Conservation (phyloP, 1,140 invertebrate species). For the Musca vetustissima region DNA sequence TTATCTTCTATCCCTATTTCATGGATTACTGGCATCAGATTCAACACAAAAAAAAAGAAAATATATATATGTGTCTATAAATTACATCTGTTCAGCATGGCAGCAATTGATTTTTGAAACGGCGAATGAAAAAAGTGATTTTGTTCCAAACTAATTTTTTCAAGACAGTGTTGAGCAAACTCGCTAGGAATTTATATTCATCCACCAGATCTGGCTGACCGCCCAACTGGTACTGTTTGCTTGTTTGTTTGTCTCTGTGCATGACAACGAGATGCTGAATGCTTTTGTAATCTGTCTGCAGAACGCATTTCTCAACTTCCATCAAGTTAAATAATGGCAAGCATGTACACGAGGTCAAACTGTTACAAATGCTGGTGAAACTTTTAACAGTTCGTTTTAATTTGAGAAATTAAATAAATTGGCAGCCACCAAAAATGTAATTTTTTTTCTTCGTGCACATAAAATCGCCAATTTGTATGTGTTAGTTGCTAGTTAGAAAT, state of each 20-base stretch:
- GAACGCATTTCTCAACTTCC: background rate
- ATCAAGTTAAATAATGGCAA: constrained; percentile 8
- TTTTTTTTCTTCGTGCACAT: too few species aligned
- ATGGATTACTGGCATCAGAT: too few species aligned
- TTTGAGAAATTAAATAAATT: constrained; percentile 9
- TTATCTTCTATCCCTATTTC: too few species aligned
- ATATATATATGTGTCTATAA: background rate
- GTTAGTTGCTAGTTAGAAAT: too few species aligned
- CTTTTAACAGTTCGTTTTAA: constrained; percentile 7
- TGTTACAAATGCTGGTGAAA: constrained; percentile 5
- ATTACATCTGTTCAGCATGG: background rate
- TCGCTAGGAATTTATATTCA: background rate
- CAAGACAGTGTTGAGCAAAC: background rate
- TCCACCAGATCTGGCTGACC: background rate
- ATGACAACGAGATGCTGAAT: too few species aligned
- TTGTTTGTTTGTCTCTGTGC: too few species aligned
- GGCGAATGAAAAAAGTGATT: background rate
- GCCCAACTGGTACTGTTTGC: too few species aligned
- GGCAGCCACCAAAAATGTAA: background rate
- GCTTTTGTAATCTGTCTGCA: background rate
- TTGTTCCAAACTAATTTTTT: background rate
- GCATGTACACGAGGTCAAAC: constrained; percentile 10
- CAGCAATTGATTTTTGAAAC: constrained; percentile 1
- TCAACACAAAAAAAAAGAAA: too few species aligned
- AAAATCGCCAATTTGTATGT: too few species aligned